A percentile compares a stretch with the other conserved stretches of the same genome.
Evolutionary conservation across 2,888 invertebrate genomes (phyloP).

Genomic region (Cryptocheilus praepositus): DNA sequence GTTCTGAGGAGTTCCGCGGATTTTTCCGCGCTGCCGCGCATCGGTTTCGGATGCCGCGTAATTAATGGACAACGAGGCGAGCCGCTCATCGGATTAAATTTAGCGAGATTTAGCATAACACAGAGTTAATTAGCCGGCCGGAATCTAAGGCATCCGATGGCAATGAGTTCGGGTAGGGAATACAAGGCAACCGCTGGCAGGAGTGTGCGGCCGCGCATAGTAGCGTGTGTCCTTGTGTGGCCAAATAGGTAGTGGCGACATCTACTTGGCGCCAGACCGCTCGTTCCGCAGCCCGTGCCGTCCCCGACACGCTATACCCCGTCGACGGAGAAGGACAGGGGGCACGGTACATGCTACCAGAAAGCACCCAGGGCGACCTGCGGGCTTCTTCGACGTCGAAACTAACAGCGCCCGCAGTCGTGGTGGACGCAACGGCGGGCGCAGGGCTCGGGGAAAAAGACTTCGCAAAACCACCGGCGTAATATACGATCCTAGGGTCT

Average conservation of each 20-base stretch:
- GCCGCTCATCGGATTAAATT: conserved; percentile 60
- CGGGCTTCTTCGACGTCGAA: conserved; percentile 25
- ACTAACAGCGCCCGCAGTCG: conserved; percentile 13
- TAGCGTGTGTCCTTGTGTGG: conserved; percentile 39
- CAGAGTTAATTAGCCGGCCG: conserved; percentile 71
- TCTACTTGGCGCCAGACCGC: conserved; percentile 69
- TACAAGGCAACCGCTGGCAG: conserved; percentile 21
- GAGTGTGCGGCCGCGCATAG: conserved; percentile 24
- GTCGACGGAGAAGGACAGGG: conserved; percentile 42
- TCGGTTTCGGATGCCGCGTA: conserved; percentile 44
- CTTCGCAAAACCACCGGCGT: conserved; percentile 46
- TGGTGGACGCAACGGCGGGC: not conserved
- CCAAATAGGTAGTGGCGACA: conserved; percentile 62
- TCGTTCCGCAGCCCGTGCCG: conserved; percentile 55
- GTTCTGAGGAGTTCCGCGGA: conserved; percentile 45
- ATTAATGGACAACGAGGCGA: conserved; percentile 49
- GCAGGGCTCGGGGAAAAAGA: conserved; percentile 29
- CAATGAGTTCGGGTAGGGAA: conserved; percentile 26
- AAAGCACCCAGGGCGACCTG: conserved; percentile 14
- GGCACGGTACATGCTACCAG: conserved; percentile 10
- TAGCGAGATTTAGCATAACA: conserved; percentile 71
- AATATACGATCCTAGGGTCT: conserved; percentile 54
- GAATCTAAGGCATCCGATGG: conserved; percentile 69
- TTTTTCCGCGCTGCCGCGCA: conserved; percentile 49
- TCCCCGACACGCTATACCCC: conserved; percentile 7